A percentile compares a stretch with the other conserved stretches of the same genome.
Conservation (phyloP, 2,113 vertebrate genomes). For the Syngnathoides biaculeatus region DNA sequence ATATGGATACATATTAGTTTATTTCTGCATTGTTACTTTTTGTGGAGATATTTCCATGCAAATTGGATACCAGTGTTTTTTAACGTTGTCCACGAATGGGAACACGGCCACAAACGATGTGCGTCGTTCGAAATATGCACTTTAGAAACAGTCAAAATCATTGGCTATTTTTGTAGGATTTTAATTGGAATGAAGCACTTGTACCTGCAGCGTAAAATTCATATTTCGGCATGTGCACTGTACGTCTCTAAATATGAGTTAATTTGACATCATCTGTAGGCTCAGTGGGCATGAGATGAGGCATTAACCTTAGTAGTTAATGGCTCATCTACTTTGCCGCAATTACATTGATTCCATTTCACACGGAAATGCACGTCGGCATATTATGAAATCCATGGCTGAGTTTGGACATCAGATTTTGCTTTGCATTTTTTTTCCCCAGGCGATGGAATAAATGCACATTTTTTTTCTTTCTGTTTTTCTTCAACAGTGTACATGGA, state of each 20-base stretch:
- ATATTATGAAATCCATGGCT: background rate
- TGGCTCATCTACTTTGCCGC: constrained; percentile 4
- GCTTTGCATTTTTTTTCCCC: background rate
- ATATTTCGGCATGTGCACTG: background rate
- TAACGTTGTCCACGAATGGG: background rate
- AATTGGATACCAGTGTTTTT: too few relatives aligned
- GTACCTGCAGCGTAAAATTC: background rate
- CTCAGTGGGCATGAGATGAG: background rate
- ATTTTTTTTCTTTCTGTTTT: constrained; percentile 2
- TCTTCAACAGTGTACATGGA: constrained; percentile 15
- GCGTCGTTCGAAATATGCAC: too few relatives aligned
- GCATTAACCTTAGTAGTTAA: background rate
- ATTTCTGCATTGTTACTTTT: background rate
- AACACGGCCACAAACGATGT: background rate
- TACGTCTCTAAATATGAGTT: background rate
- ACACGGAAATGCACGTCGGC: background rate
- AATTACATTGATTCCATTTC: constrained; percentile 5
- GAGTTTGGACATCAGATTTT: background rate
- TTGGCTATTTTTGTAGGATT: too few relatives aligned
- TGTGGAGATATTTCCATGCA: too few relatives aligned
- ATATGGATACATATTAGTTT: background rate
- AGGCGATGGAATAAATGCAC: constrained; percentile 2
- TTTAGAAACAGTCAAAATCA: too few relatives aligned
- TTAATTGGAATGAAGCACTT: background rate
- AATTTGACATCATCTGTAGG: background rate